A percentile compares a stretch with the other conserved stretches of the same genome.
phyloP scores from a whole-genome alignment of 2,888 invertebrate genomes.

The Pandemis heparana region DNA sequence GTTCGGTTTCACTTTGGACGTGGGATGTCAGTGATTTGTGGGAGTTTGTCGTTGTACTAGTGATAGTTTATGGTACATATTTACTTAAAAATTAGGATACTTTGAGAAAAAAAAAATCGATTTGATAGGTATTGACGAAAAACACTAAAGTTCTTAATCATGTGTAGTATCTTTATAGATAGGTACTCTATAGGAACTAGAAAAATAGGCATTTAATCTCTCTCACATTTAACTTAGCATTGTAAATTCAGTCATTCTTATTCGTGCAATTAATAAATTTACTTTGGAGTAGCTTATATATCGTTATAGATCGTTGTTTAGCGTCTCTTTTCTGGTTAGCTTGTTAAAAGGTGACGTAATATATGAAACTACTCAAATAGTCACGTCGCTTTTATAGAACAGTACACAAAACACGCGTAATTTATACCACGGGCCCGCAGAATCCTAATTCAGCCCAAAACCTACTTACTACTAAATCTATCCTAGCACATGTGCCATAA shows the following conservation, averaged over 20 bases:
- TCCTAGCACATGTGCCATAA: conserved; percentile 31
- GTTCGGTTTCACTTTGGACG: conserved; percentile 48
- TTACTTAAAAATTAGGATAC: not conserved
- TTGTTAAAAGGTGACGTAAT: not conserved
- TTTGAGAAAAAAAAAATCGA: no score
- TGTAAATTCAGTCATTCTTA: no score
- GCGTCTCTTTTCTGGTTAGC: not conserved
- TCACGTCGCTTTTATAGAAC: not conserved
- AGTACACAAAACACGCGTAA: not conserved
- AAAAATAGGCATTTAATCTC: no score
- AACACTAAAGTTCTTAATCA: no score
- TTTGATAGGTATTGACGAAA: no score
- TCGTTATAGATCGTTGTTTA: no score
- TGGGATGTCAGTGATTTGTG: not conserved
- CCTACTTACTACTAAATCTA: conserved; percentile 30
- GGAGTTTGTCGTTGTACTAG: not conserved
- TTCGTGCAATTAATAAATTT: no score
- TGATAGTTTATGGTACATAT: not conserved
- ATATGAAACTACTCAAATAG: not conserved
- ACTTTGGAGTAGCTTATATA: no score
- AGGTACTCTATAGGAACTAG: no score
- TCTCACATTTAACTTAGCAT: no score
- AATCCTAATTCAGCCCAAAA: conserved; percentile 20
- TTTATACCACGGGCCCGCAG: not conserved
- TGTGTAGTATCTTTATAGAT: no score